Base-by-base conservation (phyloP, 2,888 invertebrate species). In the Chromoteleia sp. region DNA sequence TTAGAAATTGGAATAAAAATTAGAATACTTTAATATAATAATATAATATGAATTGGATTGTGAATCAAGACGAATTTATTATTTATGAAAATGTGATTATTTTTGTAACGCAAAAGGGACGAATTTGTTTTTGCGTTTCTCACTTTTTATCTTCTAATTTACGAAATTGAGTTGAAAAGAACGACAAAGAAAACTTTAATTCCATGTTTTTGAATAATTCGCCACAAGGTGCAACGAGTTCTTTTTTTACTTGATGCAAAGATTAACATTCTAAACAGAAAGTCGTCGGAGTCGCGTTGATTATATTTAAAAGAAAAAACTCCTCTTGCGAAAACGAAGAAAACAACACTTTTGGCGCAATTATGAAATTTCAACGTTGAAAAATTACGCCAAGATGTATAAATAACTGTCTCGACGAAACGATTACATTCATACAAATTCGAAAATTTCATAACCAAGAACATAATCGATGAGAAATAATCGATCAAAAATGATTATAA, bases 241-340 rank as follows among this genome's bases (percentile, higher is more conserved):
- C 12, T 30, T 56, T 56, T 56, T 68, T 56, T 45, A 21, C 45
- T 45, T 33, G 45, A 45, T 33, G 43, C 45, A 19, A 19, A 33
- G 56, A 68, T 68, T 68, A 68, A 56, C 68, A 68, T 68, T 68
- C 56, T 67, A 56, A 56, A 68, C 68, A 68, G 68, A 68, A 56
- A 29, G 48, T 48, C 39, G 48, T 36, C 29, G 36, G 12, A 58
- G 56, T 45, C 17, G 43, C 21, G 48, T 30, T 58, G 70, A 58
- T 70, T 58, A 58, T 36, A 58, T 70, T 58, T 12, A 19, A 50
- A 54, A 54, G 54, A 33, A 43, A 68, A 33, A 52, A 25, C n/a
- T 19, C 8, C 25, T 21, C 29, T 52, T 41, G 29, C 15, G 21
- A 50, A 36, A 29, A 29, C 12, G 17, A 30, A 54, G 10, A 54